Percentiles rank a stretch among this genome's conserved stretches.
Conservation (phyloP, 2,113 vertebrate genomes). For the Camelus bactrianus region DNA sequence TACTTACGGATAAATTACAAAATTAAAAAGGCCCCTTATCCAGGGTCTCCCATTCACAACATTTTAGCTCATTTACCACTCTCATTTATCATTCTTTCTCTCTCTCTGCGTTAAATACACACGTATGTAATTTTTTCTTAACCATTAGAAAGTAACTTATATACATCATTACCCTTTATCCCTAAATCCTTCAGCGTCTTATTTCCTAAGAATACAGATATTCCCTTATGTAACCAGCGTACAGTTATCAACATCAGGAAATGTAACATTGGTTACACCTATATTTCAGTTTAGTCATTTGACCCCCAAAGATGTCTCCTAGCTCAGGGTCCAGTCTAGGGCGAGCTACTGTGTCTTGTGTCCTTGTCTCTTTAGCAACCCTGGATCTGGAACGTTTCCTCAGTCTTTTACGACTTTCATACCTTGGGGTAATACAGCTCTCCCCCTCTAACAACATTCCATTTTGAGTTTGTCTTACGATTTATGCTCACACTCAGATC, state of each 20-base stretch:
- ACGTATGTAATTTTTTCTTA: not conserved
- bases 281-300: not conserved
- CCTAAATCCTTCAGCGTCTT: not conserved
- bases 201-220: not conserved
- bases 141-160: not conserved
- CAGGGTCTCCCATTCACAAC: not conserved
- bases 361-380: not conserved
- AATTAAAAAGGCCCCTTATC: not conserved
- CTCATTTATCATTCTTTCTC: not conserved
- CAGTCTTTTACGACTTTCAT: not conserved
- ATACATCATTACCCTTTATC: not conserved
- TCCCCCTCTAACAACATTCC: not conserved
- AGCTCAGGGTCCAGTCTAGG: not conserved
- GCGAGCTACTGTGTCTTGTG: not conserved
- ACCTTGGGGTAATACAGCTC: not conserved
- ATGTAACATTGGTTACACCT: not conserved
- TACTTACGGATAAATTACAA: not conserved
- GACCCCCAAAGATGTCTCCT: not conserved
- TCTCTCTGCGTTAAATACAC: not conserved
- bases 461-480: not conserved
- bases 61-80: not conserved
- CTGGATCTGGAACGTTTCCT: not conserved
- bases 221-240: not conserved
- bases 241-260: too few species aligned
- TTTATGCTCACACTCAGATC: not conserved